phyloP scores from a whole-genome alignment of 1,140 invertebrate genomes.

The Grapholita molesta region DNA sequence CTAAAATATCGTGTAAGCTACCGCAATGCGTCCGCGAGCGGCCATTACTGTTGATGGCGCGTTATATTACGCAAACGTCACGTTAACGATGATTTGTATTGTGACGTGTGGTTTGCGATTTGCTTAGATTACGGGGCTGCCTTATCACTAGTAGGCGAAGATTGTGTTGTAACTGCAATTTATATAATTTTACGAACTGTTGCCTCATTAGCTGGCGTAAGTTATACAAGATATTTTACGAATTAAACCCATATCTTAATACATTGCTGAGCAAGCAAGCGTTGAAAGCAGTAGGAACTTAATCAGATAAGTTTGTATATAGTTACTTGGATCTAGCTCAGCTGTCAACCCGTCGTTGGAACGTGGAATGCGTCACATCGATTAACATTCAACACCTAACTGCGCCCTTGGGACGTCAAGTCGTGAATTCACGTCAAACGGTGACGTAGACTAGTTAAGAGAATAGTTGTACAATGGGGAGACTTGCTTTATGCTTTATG shows the following conservation, averaged over 20 bases:
- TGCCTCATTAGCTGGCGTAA: too few species aligned
- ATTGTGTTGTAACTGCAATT: background rate
- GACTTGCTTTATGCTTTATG: too few species aligned
- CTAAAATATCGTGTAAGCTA: too few species aligned
- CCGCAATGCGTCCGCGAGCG: background rate
- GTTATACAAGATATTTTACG: too few species aligned
- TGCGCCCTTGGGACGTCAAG: background rate
- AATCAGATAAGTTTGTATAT: too few species aligned
- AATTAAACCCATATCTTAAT: too few species aligned
- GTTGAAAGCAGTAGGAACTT: too few species aligned
- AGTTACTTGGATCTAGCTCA: too few species aligned
- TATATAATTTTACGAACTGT: background rate
- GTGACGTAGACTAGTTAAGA: background rate
- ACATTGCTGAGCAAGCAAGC: too few species aligned
- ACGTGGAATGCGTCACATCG: background rate
- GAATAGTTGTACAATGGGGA: background rate
- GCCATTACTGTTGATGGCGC: background rate
- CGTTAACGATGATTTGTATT: constrained; percentile 5
- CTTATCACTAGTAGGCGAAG: background rate
- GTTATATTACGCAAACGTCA: background rate
- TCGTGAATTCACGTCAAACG: constrained; percentile 3
- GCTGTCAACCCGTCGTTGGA: background rate
- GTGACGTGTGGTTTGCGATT: background rate
- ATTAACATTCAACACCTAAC: constrained; percentile 16
- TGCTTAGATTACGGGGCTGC: background rate